Base-by-base conservation (phyloP, 2,113 vertebrate species). In the Callithrix jacchus region DNA sequence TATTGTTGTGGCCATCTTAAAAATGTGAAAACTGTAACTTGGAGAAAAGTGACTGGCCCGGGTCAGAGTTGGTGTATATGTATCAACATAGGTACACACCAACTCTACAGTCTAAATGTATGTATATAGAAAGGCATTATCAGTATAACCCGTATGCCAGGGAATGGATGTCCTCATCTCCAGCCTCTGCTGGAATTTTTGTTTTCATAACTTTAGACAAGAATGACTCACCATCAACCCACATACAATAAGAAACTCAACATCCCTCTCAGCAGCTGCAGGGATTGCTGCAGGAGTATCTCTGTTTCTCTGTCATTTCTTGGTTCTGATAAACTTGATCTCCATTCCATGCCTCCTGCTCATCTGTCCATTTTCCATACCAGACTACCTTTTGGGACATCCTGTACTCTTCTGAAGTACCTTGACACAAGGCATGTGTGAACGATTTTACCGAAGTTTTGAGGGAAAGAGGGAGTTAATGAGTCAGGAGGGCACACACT, bases 241-340 rank as follows among this genome's bases (percentile, higher is more conserved):
- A 40, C 6, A 16, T 40, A 21, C 10, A 49, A 37, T 58, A 71
- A 93, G 52, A 94, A 84, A 66, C 45, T 73, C 76, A 52, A 20
- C 49, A 49, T 77, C 54, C 89, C 74, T 76, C 89, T 73, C n/a
- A 37, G 76, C 27, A 52, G 56, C 68, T 93, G 32, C 82, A 64
- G 74, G 68, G 40, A 91, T 64, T 83, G 68, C 9, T 56, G 14
- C 3, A 4, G 71, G 32, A 10, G 23, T 66, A 23, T 49, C 58
- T 92, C 73, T 58, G 11, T 82, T 92, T 89, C 64, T 94, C 40
- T 90, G 37, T 84, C 54, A 76, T 68, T 73, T 92, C 81, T 91
- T 97, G 30, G 79, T 93, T 87, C 86, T 85, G 21, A 49, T 37
- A 49, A 96, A 77, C 87, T 93, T 89, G 8, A 49, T 87, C 54